Evolutionary conservation across 2,113 vertebrate genomes (phyloP).

Genomic region (Carollia perspicillata): DNA sequence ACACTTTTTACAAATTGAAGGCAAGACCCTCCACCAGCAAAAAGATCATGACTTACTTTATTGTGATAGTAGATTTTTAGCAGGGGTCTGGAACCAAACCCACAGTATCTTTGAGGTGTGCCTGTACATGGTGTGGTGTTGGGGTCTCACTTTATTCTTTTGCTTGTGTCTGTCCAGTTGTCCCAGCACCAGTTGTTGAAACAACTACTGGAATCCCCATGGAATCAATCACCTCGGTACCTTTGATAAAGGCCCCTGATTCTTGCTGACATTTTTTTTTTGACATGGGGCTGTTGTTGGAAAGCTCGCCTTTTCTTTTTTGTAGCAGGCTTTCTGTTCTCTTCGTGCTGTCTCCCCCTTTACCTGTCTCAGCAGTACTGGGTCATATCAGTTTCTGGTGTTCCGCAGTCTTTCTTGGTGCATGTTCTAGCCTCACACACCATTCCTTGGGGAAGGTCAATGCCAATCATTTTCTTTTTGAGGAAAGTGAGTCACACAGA

Average conservation of each 20-base stretch:
- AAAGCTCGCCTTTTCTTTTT: not conserved
- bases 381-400: not conserved
- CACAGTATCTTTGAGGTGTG: not conserved
- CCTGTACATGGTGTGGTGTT: not conserved
- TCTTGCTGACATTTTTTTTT: not conserved
- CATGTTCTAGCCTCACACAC: no score
- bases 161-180: not conserved
- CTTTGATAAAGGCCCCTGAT: not conserved
- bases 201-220: not conserved
- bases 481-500: not conserved
- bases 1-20: not conserved
- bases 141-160: not conserved
- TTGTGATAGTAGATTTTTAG: not conserved
- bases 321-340: not conserved
- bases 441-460: not conserved
- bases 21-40: not conserved
- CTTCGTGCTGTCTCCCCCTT: not conserved
- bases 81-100: not conserved
- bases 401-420: not conserved
- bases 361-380: not conserved
- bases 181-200: not conserved
- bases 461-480: not conserved
- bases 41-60: not conserved
- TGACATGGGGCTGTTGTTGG: not conserved
- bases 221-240: not conserved